Percentiles rank a stretch among this genome's conserved stretches.
Conservation (phyloP, 2,888 invertebrate species). For the Cacoxenus indagator region DNA sequence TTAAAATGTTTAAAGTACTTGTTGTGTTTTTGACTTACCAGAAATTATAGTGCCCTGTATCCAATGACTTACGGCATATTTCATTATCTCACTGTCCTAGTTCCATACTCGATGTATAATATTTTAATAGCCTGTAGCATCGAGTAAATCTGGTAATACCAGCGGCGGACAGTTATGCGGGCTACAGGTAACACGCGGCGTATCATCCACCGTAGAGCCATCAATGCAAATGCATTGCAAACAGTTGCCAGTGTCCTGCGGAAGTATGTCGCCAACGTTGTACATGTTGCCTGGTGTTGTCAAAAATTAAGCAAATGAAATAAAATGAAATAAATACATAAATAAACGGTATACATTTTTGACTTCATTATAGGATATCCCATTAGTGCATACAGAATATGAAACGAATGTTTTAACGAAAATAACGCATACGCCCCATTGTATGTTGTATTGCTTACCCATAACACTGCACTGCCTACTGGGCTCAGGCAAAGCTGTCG, state of each 20-base stretch:
- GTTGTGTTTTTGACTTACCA: background rate
- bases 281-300: slow-evolving; percentile 74
- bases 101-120: background rate
- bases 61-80: background rate
- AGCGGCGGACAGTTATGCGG: slow-evolving; percentile 71
- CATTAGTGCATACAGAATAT: background rate
- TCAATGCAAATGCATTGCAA: slow-evolving; percentile 78
- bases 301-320: slow-evolving; percentile 2
- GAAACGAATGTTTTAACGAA: background rate
- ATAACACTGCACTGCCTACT: slow-evolving; percentile 56
- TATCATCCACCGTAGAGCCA: slow-evolving; percentile 71
- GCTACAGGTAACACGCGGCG: slow-evolving; percentile 70
- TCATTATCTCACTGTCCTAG: background rate
- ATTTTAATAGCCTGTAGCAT: slow-evolving; percentile 71
- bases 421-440: background rate
- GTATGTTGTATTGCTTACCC: slow-evolving; percentile 44
- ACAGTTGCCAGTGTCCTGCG: slow-evolving; percentile 80
- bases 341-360: background rate
- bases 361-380: background rate
- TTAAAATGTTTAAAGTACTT: background rate
- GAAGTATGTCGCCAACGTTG: slow-evolving; percentile 76
- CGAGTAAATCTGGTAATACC: slow-evolving; percentile 69
- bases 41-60: background rate
- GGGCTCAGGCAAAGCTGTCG: slow-evolving; percentile 36
- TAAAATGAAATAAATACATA: background rate